These are phyloP conservation scores for Caracal caracal DNA, from an alignment of 2,113 vertebrate genomes.

Conservation along the genomic window DNA sequence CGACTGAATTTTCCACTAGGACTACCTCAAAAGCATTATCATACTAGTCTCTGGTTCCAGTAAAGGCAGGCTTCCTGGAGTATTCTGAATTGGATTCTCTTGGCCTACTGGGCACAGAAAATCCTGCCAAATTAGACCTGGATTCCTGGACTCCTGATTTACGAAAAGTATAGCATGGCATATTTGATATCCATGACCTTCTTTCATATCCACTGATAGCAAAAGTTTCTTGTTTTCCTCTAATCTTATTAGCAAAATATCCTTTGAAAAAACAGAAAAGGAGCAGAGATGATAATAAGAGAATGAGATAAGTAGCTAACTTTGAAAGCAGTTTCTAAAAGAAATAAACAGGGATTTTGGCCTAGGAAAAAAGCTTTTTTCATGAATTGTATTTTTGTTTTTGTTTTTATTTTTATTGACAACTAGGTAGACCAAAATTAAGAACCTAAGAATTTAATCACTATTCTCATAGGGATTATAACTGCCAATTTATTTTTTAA, in stretches of 20 bases:
- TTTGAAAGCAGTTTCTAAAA: constrained; percentile 61
- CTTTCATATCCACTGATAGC: constrained; percentile 66
- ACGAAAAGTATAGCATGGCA: constrained; percentile 1
- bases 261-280: constrained; percentile 42
- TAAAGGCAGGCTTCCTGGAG: constrained; percentile 52
- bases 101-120: constrained; percentile 54
- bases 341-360: constrained; percentile 54
- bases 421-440: background rate
- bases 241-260: constrained; percentile 68
- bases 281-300: constrained; percentile 64
- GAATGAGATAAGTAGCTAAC: constrained; percentile 52
- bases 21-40: constrained; percentile 71
- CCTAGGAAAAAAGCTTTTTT: constrained; percentile 34
- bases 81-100: constrained; percentile 59
- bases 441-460: background rate
- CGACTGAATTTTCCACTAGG: constrained; percentile 68
- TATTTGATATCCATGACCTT: constrained; percentile 54
- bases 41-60: constrained; percentile 60
- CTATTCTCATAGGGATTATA: background rate
- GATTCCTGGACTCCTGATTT: constrained; percentile 55
- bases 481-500: background rate
- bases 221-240: constrained; percentile 62
- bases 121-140: constrained; percentile 65
- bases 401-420: background rate
- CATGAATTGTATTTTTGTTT: constrained; percentile 37